Base-by-base conservation (phyloP, 2,888 invertebrate species). In the Elmis aenea region DNA sequence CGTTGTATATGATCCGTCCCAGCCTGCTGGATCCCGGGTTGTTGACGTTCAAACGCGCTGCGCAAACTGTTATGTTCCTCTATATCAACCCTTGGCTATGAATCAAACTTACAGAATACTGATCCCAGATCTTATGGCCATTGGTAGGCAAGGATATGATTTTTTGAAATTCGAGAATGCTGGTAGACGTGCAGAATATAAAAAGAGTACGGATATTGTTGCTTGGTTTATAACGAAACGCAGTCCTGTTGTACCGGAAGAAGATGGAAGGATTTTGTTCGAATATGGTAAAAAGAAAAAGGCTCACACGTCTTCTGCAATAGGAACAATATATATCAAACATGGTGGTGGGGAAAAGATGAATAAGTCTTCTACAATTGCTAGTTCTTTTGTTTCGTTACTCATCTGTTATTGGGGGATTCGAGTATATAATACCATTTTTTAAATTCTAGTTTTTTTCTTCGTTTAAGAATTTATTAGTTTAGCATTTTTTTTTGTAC, bases 71-170 rank as follows among this genome's bases (percentile, higher is more conserved):
- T 54, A 65, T 1, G 63, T 81, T 3, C 85, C 84, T 0, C 49
- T 45, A 1, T 79, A 79, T 40, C 64, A 67, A 2, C 67, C 73
- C 0, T 50, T 90, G 2, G 64, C 78, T 11, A 59, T 64, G 5
- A 62, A 71, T 13, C 56, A 61, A 16, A 66, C 64, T 15, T 91
- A 91, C 58, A 75, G 70, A 15, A 66, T 91, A 12, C 64, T 88
- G 3, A 70, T 81, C 45, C 70, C 76, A 1, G 71, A 75, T 13
- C 91, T 81, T 62, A 52, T 89, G 33, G 69, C 76, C 0, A 67
- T 69, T 22, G 90, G 89, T 1, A 90, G 90, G 0, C 89, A 90
- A 62, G 83, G 83, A 1, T 86, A 73, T 57, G 46, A 42, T 0
- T 63, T 74, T 51, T 51, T 78, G 2, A 67, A 62, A 26, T 62